Evolutionary conservation across 92 coral and sea anemone species (phyloP).

Genomic region (Porites cylindrica): DNA sequence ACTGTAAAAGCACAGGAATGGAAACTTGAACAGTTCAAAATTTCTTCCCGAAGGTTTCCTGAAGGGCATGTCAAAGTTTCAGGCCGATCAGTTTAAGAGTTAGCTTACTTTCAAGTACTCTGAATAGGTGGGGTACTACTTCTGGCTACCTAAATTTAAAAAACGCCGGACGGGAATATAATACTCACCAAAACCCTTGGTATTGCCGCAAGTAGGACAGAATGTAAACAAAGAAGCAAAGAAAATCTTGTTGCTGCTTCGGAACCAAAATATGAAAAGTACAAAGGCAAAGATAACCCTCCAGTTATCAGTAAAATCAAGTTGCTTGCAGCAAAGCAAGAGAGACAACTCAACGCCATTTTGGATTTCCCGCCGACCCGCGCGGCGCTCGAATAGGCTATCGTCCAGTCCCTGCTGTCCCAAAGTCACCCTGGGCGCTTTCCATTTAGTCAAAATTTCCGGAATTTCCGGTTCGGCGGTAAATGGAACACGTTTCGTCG

Average conservation of each 20-base stretch:
- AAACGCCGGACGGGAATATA: not conserved
- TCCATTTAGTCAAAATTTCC: no score
- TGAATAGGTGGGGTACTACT: no score
- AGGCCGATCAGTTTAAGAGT: no score
- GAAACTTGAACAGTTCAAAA: no score
- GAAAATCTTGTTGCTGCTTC: slow-evolving; percentile 89
- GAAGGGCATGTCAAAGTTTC: no score
- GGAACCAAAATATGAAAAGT: slow-evolving; percentile 82
- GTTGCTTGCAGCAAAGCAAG: slow-evolving; percentile 61
- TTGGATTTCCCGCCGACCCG: slow-evolving; percentile 72
- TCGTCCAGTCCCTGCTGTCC: not conserved
- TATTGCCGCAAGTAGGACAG: slow-evolving; percentile 58
- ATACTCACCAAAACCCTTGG: slow-evolving; percentile 74
- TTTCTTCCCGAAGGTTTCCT: no score
- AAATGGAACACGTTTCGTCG: no score
- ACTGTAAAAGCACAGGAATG: no score
- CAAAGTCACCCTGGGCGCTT: no score
- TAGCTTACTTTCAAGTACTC: no score
- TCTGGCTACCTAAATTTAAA: no score
- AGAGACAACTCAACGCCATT: slow-evolving; percentile 71
- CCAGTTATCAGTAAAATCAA: slow-evolving; percentile 55
- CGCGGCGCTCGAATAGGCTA: not conserved
- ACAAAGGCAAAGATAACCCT: slow-evolving; percentile 68
- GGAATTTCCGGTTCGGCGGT: no score
- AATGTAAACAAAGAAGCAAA: slow-evolving; percentile 79